Evolutionary conservation across 2,888 invertebrate genomes (phyloP), one percentile per base, ranked within the genome.

Genomic region (Pecten maximus): DNA sequence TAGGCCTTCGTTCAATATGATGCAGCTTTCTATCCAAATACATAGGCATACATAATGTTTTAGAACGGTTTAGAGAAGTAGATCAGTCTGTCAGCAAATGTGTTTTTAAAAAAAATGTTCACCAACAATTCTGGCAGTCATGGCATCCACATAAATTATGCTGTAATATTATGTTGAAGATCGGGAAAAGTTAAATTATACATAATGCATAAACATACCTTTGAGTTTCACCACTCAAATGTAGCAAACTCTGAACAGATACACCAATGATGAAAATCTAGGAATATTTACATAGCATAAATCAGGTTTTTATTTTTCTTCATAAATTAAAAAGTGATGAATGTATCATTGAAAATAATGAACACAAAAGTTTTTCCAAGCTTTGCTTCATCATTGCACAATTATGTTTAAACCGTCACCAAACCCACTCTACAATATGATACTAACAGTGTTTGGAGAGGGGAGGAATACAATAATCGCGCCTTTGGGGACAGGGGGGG

Each of bases 81-180:
- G 74, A 74, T 74, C 74, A 35, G 4, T 74, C 74, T 74, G 74
- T 74, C 74, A 74, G 74, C 74, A 35, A 8, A 35, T 35, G 74
- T 74, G 35, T 74, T 35, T 35, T 28, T 35, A 74, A 2, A 2
- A 19, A n/a, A 44, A 10, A 44, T 44, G 44, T 44, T 74, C 74
- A 74, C 28, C 35, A 74, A 74, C 74, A 35, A 74, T 74, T 74
- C 74, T 74, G 74, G 74, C 74, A 74, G 74, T 74, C 74, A 74
- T 74, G 74, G 74, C 35, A 35, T 74, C 23, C 35, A 74, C 15
- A 74, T 74, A 8, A 74, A 74, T 74, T 74, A 74, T 74, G 74
- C 74, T 74, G 74, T 74, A 74, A 74, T 74, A 74, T 74, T 74
- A 74, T 74, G 74, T 19, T 74, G 74, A 74, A 74, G 74, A 74